Percentiles rank a stretch among this genome's conserved stretches.
Conservation (phyloP, 2,113 vertebrate genomes). For the Nycticebus coucang region DNA sequence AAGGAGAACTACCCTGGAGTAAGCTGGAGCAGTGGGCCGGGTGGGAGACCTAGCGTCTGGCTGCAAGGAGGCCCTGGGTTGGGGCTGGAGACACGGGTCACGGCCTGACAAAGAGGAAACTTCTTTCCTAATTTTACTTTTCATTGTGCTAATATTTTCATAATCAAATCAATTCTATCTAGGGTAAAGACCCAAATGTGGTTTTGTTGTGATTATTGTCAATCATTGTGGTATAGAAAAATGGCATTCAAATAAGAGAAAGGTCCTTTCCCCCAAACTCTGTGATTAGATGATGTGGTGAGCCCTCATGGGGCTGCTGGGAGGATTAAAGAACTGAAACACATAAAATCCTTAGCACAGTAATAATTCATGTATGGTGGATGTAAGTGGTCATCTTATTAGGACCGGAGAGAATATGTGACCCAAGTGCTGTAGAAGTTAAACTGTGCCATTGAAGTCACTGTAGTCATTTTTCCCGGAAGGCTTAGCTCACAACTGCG, state of each 20-base stretch:
- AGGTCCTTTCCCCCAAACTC: neutral
- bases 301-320: neutral
- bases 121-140: slow-evolving; percentile 17
- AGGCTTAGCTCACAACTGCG: neutral
- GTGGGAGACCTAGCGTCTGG: too few species aligned
- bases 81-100: too few species aligned
- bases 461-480: neutral
- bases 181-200: neutral
- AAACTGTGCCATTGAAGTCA: neutral
- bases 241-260: neutral
- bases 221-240: neutral
- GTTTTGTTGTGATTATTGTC: neutral
- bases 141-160: neutral
- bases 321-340: neutral
- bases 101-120: neutral
- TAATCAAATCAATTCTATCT: neutral
- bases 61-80: too few species aligned
- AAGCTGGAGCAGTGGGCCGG: too few species aligned
- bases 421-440: neutral
- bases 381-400: neutral
- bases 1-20: neutral
- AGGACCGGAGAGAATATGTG: neutral
- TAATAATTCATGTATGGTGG: neutral
- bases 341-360: neutral
- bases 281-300: neutral